Evolutionary conservation across 2,113 vertebrate species (phyloP).

Genomic region (Dipodomys ordii): DNA sequence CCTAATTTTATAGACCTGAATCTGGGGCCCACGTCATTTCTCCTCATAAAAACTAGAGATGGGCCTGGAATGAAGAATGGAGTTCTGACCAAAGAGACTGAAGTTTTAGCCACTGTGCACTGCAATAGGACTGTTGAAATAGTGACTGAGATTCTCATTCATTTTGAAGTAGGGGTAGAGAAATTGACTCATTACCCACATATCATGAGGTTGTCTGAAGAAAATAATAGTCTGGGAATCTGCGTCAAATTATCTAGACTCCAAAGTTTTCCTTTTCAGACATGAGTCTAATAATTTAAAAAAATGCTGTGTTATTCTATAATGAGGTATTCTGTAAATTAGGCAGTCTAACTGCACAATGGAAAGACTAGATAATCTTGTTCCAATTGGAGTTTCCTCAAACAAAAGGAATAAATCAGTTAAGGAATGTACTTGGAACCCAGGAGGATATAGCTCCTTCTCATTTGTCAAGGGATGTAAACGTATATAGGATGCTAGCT

Average conservation of each 20-base stretch:
- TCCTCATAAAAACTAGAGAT: not conserved
- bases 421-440: not conserved
- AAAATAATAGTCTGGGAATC: constrained; percentile 28
- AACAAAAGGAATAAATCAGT: not conserved
- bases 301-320: constrained; percentile 25
- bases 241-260: not conserved
- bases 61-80: not conserved
- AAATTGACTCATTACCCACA: constrained; percentile 21
- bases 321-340: not conserved
- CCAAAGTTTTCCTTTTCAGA: constrained; percentile 45
- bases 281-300: not conserved
- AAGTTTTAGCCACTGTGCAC: not conserved
- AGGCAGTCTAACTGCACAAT: not conserved
- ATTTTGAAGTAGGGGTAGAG: not conserved
- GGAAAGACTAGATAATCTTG: constrained; percentile 19
- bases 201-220: constrained; percentile 10
- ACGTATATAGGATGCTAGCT: not conserved
- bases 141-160: not conserved
- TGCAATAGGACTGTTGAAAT: not conserved
- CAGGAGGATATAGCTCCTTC: not conserved
- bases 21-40: not conserved
- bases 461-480: not conserved
- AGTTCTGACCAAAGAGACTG: not conserved
- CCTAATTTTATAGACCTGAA: not conserved
- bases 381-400: not conserved